Evolutionary conservation across 2,888 invertebrate genomes (phyloP), one percentile per base, ranked within the genome.

Genomic region (Pseudeuparius sepicola): DNA sequence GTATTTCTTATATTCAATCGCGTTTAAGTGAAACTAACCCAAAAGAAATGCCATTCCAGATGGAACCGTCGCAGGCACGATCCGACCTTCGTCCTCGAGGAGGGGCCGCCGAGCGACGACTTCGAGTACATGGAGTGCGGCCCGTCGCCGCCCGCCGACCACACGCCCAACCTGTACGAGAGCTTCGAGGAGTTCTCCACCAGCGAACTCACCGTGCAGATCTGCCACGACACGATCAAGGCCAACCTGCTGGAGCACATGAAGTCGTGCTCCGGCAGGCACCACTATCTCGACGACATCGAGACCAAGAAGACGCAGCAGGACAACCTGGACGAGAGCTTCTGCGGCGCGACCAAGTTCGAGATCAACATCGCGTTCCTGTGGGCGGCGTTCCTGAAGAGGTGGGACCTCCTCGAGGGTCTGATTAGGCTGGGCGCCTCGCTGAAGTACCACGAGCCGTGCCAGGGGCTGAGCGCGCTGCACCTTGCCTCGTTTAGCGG

Each of bases 401-500:
- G 77, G 24, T 70, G 73, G 54, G 76, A 80, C 45, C 60, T 83
- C 12, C 58, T 86, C 34, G 71, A 73, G 9, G 65, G 68, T 10
- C 59, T 87, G 20, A 54, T 81, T 25, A 67, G 67, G 27, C 61
- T 68, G n/a, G 83, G 82, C 13, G 84, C 81, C 13, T 78, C 84
- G 46, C 60, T 80, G 17, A 64, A 75, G 28, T 79, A 77, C 55
- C 71, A 67, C 47, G 83, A 86, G 55, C 73, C 78, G 17, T 72
- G 77, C 40, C 65, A 70, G 46, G 85, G 85, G 2, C 63, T 83
- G 33, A 77, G 80, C 1, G 78, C 85, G 1, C 57, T 87, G 31
- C 86, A 87, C 55, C 67, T 84, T 42, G 75, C 79, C 9, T 77
- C 85, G 1, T 86, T 85, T 54, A 80, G 80, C 49, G 82, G 84